Evolutionary conservation across 2,113 vertebrate species (phyloP), one percentile per base, ranked within the genome.

Genomic region (Barbus barbus): DNA sequence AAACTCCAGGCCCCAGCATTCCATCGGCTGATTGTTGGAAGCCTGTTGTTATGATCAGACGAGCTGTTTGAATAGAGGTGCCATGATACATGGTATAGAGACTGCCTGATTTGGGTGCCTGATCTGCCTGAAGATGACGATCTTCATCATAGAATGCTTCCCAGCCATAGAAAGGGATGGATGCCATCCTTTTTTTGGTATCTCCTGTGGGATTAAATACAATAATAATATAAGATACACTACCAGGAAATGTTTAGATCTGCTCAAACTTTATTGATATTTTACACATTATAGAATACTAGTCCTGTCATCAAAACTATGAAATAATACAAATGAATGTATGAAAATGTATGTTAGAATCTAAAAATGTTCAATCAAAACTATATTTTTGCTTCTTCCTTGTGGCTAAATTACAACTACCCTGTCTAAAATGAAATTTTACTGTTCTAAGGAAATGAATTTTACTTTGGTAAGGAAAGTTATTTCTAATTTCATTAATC

Each of bases 1-100:
- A 95, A 31, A 95, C 92, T 0, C 93, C 94, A 6, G 33, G 84
- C 48, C 93, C 94, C 46, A 95, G 86, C 92, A 93, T 92, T n/a
- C 94, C 94, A 2, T 14, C 36, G 0, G 65, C 0, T 1, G 93
- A 95, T 85, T 81, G 92, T 4, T 33, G 22, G 41, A 95, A 94
- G 8, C 93, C 94, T 61, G 38, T 78, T 1, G 87, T 18, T 60
- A 94, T 87, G 85, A 95, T 94, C 24, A 13, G 3, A 3, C 61
- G 82, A 3, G 91, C 91, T 2, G 8, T n/a, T 18, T 82, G 33
- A 24, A 89, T 61, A 3, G 20, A 77, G 18, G 91, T 92, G 24
- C 91, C 91, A 5, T 92, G 91, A 78, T 90, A 92, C 89, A 90
- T 90, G 9, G 46, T 88, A 60, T 90, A 90, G 24, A 41, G 28